These are phyloP conservation scores for Leptinotarsa haldemani DNA, from an alignment of 2,888 invertebrate genomes.

Conservation along the genomic window DNA sequence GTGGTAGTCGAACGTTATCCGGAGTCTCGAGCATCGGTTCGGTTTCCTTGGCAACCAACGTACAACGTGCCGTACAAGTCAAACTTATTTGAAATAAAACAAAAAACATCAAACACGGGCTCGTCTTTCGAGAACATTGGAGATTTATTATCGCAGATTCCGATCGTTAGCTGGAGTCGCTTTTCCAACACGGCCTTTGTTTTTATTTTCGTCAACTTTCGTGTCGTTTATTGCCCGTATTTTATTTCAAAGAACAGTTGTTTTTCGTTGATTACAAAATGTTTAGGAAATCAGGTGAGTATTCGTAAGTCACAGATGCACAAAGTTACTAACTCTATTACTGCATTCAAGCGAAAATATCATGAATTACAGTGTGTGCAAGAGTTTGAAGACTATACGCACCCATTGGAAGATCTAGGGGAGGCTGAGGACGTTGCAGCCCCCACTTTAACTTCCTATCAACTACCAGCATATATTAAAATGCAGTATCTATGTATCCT, in stretches of 20 bases:
- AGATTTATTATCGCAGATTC: constrained; percentile 8
- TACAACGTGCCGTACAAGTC: constrained; percentile 14
- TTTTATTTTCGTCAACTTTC: constrained; percentile 1
- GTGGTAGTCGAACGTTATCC: constrained; percentile 31
- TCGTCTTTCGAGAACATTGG: constrained; percentile 11
- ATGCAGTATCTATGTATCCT: too few relatives aligned
- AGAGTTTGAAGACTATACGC: too few relatives aligned
- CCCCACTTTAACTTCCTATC: too few relatives aligned
- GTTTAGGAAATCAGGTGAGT: not conserved
- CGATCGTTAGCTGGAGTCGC: not conserved
- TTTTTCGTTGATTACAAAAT: not conserved
- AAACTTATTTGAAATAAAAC: constrained; percentile 8
- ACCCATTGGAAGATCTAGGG: too few relatives aligned
- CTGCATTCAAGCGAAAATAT: too few relatives aligned
- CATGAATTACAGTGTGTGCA: too few relatives aligned
- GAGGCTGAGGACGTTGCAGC: too few relatives aligned
- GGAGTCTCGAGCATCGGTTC: constrained; percentile 30
- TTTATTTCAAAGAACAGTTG: not conserved
- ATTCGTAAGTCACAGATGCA: not conserved
- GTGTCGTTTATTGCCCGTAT: not conserved
- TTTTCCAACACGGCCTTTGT: constrained; percentile 1
- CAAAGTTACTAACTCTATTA: too few relatives aligned
- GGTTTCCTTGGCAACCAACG: constrained; percentile 34
- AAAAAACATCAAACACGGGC: constrained; percentile 12
- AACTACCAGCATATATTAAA: too few relatives aligned